Evolutionary conservation across 2,113 vertebrate species (phyloP), one percentile per base, ranked within the genome.

Genomic region (Campylorhamphus procurvoides): DNA sequence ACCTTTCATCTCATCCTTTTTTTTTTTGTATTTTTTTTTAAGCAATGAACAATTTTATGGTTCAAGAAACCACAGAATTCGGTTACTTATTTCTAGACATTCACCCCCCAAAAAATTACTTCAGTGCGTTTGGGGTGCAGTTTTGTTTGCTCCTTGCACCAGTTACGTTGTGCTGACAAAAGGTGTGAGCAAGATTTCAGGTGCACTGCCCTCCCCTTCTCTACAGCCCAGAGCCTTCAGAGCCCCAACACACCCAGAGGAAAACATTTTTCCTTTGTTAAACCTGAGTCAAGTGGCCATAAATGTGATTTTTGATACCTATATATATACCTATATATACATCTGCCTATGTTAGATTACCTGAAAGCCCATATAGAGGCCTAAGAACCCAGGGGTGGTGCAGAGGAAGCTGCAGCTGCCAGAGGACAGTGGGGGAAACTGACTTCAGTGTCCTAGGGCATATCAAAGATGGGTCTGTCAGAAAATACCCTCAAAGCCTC

Each of bases 61-160:
- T 94, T 16, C 69, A 31, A 52, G 77, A 79, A 94, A 97, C 97
- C 94, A 42, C 96, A 93, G 84, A 94, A 71, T 96, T 93, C 87
- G 2, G 88, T 94, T 96, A 84, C 84, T 60, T 94, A 84, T 94
- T 97, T 95, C 95, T 95, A 96, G 84, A 62, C 83, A 87, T 94
- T 90, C 91, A 80, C 52, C 40, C 33, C 39, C 25, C 27, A 27
- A 63, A 92, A 93, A 39, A 55, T 42, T 6, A 8, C 64, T 82
- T 71, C 17, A 47, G 28, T 23, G 42, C 37, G 47, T 93, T 80
- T 77, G 50, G 93, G 64, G 68, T 28, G 59, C 46, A 53, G 31
- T 40, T 75, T 81, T 73, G 5, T 71, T 84, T 88, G 23, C 29
- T 64, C 53, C 49, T 69, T n/a, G 79, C 24, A 19, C 60, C 18